Evolutionary conservation across 2,113 vertebrate genomes (phyloP).

Genomic region (Mirounga angustirostris): DNA sequence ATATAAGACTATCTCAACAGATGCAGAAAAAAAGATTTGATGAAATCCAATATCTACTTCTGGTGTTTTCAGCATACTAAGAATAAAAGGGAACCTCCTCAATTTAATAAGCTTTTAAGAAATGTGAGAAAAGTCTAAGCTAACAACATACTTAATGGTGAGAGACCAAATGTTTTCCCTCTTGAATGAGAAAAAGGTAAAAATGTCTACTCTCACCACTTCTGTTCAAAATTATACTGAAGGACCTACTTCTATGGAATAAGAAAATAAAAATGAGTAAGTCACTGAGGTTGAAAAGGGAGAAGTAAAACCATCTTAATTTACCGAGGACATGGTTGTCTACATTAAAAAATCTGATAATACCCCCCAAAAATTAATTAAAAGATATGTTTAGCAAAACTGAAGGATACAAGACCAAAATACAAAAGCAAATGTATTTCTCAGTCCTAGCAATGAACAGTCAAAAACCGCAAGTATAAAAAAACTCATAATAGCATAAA

Average conservation of each 20-base stretch:
- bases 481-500: neutral
- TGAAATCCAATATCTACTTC: neutral
- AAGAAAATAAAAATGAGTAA: neutral
- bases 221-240: neutral
- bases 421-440: conserved; percentile 13
- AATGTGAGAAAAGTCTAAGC: neutral
- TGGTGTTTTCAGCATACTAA: neutral
- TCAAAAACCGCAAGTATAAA: neutral
- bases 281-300: neutral
- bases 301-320: neutral
- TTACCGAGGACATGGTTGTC: neutral
- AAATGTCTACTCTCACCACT: neutral
- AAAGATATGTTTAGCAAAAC: neutral
- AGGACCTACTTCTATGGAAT: neutral
- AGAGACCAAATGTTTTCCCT: neutral
- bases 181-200: neutral
- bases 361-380: neutral
- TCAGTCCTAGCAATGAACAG: neutral
- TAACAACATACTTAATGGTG: neutral
- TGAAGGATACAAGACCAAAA: neutral
- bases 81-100: neutral
- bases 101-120: neutral
- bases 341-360: neutral
- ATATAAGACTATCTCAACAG: neutral
- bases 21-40: neutral